These are phyloP conservation scores for Calliopum simillimum DNA, from an alignment of 2,888 invertebrate species.

Conservation along the genomic window DNA sequence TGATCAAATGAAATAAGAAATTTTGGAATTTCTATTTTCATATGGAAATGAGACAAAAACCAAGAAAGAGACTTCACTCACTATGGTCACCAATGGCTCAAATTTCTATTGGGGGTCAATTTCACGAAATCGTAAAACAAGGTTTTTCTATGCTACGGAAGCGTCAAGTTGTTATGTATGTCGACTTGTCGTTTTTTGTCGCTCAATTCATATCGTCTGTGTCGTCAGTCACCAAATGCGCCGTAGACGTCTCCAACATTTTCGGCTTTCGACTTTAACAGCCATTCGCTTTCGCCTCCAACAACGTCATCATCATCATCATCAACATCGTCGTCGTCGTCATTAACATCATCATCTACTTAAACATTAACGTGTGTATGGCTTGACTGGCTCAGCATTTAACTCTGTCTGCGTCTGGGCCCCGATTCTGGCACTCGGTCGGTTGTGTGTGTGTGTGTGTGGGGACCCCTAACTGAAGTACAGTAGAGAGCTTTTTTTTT, in stretches of 20 bases:
- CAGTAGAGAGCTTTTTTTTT: slow-evolving; percentile 22
- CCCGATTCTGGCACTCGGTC: slow-evolving; percentile 30
- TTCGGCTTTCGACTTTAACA: slow-evolving; percentile 2
- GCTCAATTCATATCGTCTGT: slow-evolving; percentile 26
- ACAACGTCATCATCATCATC: slow-evolving; percentile 7
- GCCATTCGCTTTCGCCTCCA: slow-evolving; percentile 45
- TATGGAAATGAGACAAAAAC: too few species aligned
- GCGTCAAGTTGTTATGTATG: slow-evolving; percentile 50
- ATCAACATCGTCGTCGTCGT: background rate
- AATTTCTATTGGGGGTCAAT: background rate
- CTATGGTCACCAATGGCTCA: background rate
- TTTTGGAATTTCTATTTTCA: too few species aligned
- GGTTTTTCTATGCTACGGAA: slow-evolving; percentile 42
- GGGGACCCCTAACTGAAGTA: slow-evolving; percentile 36
- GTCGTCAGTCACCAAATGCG: background rate
- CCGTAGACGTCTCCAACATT: slow-evolving; percentile 10
- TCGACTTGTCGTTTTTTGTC: slow-evolving; percentile 46
- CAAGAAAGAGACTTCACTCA: too few species aligned
- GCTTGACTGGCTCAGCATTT: slow-evolving; percentile 36
- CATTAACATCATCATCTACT: background rate
- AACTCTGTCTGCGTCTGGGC: slow-evolving; percentile 30
- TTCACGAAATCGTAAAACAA: background rate
- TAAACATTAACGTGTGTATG: slow-evolving; percentile 31
- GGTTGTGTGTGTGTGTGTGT: slow-evolving; percentile 18
- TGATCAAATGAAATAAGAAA: too few species aligned